Percentiles rank a stretch among this genome's conserved stretches.
These are phyloP conservation scores for Anthopleura sola DNA, from an alignment of 64 coral and sea anemone genomes.

Conservation along the genomic window DNA sequence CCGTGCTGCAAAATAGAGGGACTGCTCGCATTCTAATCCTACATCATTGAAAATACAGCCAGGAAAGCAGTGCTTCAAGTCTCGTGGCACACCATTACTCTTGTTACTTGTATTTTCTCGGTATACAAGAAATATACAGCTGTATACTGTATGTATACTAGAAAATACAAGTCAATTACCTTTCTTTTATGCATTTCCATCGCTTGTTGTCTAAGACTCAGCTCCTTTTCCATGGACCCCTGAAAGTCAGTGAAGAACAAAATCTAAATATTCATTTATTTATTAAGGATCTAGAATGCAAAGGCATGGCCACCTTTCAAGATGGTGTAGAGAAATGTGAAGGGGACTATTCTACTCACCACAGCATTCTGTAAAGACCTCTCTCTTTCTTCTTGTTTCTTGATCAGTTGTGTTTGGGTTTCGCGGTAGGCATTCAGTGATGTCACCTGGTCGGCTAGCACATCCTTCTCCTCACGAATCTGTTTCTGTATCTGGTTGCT, in stretches of 20 bases:
- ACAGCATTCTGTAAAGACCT: constrained; percentile 71
- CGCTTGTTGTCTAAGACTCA: constrained; percentile 87
- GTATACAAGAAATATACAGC: too few relatives aligned
- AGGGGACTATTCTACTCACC: constrained; percentile 56
- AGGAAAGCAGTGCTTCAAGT: too few relatives aligned
- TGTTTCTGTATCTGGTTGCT: constrained; percentile 97
- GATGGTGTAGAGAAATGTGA: too few relatives aligned
- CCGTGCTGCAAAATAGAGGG: too few relatives aligned
- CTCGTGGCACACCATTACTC: too few relatives aligned
- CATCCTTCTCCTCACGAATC: constrained; percentile 92
- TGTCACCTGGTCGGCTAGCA: constrained; percentile 91
- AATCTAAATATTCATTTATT: not conserved
- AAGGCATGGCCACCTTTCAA: too few relatives aligned
- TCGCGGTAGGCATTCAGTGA: constrained; percentile 81
- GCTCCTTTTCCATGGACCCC: constrained; percentile 93
- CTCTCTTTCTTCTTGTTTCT: constrained; percentile 89
- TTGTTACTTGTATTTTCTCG: too few relatives aligned
- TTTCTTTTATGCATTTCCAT: constrained; percentile 99
- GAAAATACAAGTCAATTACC: too few relatives aligned
- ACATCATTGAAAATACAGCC: too few relatives aligned
- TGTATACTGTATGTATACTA: too few relatives aligned
- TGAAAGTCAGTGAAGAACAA: not conserved
- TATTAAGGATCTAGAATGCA: too few relatives aligned
- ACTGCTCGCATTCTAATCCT: too few relatives aligned
- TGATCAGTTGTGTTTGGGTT: constrained; percentile 86